Evolutionary conservation across 2,888 invertebrate genomes (phyloP).

Genomic region (Tetanocera ferruginea): DNA sequence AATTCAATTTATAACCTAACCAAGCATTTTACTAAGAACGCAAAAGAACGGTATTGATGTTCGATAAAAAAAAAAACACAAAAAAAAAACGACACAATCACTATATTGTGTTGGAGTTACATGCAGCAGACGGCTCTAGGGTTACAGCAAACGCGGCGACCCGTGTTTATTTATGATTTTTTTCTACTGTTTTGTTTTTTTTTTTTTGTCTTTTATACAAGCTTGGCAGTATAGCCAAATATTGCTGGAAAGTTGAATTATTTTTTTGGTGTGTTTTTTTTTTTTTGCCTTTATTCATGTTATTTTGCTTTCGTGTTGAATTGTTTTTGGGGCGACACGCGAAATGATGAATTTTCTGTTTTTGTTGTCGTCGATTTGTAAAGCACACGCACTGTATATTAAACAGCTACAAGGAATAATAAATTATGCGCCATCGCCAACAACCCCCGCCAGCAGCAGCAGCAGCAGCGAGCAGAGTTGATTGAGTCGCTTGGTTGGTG

Average conservation of each 20-base stretch:
- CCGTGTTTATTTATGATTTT: no score
- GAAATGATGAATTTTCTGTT: not conserved
- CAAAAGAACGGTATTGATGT: no score
- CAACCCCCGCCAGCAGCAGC: not conserved
- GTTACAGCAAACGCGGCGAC: no score
- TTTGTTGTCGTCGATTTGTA: not conserved
- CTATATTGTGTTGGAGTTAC: no score
- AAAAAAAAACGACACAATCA: no score
- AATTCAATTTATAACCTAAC: not conserved
- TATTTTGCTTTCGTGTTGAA: not conserved
- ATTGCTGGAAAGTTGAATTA: not conserved
- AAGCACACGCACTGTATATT: not conserved
- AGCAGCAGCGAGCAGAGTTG: no score
- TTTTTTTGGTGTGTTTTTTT: not conserved
- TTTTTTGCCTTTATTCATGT: not conserved
- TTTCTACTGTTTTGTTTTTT: not conserved
- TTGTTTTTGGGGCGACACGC: slow-evolving; percentile 1
- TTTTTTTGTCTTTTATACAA: not conserved
- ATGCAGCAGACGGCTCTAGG: no score
- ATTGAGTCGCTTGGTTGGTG: not conserved
- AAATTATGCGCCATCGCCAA: slow-evolving; percentile 7
- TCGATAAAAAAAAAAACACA: no score
- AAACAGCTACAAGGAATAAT: slow-evolving; percentile 1
- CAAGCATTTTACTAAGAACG: not conserved
- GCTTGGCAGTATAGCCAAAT: not conserved